phyloP scores from a whole-genome alignment of 2,113 vertebrate species.

The Alligator sinensis region DNA sequence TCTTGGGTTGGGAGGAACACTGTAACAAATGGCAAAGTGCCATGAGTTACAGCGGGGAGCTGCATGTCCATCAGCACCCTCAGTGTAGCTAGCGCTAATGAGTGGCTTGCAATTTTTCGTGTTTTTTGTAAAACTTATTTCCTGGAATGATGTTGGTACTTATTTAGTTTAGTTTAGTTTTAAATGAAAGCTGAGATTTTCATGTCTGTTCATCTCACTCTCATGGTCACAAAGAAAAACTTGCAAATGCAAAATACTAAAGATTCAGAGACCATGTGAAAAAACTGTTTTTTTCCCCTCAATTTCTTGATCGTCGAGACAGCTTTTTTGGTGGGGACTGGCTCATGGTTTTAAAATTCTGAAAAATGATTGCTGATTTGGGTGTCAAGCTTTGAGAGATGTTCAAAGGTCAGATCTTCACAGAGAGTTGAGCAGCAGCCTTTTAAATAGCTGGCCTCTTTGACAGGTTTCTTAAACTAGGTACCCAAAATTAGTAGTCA shows the following conservation, averaged over 20 bases:
- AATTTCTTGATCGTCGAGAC: background rate
- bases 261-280: background rate
- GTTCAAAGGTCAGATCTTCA: background rate
- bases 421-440: background rate
- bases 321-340: background rate
- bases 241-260: background rate
- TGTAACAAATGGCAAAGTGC: no score
- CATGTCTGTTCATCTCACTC: background rate
- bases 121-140: background rate
- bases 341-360: background rate
- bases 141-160: background rate
- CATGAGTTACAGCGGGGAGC: no score
- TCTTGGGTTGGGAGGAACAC: no score
- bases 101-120: background rate
- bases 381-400: background rate
- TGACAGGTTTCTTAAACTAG: background rate
- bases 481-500: background rate
- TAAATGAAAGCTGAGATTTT: background rate
- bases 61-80: no score
- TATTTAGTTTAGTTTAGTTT: background rate
- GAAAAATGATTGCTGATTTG: background rate
- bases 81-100: background rate
- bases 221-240: fast-evolving
- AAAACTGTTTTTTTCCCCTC: background rate
- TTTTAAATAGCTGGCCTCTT: background rate